A percentile compares a stretch with the other conserved stretches of the same genome.
Conservation (phyloP, 1,140 invertebrate species). For the Lepeophtheirus salmonis region DNA sequence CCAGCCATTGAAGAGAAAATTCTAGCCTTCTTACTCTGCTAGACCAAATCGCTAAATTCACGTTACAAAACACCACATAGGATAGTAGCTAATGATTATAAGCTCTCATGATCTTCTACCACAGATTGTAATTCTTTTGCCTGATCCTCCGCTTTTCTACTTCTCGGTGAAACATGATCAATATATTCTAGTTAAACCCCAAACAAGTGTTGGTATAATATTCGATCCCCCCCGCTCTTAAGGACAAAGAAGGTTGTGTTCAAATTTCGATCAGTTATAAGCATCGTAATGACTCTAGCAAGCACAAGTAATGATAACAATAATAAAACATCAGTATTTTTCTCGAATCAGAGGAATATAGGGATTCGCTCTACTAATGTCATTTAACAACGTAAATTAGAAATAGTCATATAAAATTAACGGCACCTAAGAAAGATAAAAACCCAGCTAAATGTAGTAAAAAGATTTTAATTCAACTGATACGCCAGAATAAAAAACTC, state of each 20-base stretch:
- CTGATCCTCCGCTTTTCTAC: too few species aligned
- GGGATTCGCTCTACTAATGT: background rate
- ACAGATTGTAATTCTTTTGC: too few species aligned
- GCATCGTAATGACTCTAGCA: conserved; percentile 30
- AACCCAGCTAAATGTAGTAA: background rate
- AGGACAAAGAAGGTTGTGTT: conserved; percentile 49
- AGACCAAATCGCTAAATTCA: too few species aligned
- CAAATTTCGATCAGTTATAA: conserved; percentile 46
- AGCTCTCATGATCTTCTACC: too few species aligned
- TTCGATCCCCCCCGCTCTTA: too few species aligned
- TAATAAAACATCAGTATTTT: conserved; percentile 28
- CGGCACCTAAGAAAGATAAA: background rate
- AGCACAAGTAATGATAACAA: conserved; percentile 29
- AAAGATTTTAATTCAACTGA: background rate
- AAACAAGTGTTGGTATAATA: too few species aligned
- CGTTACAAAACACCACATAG: too few species aligned
- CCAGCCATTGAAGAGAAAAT: too few species aligned
- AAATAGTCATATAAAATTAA: background rate
- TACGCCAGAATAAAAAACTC: background rate
- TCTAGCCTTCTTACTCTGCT: too few species aligned
- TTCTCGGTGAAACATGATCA: too few species aligned
- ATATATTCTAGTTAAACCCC: too few species aligned
- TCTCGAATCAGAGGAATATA: background rate
- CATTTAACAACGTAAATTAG: background rate
- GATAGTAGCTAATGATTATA: too few species aligned